Evolutionary conservation across 2,797 vertebrate species (phyloP), one percentile per base, ranked within the genome.

Genomic region (Molossus molossus): DNA sequence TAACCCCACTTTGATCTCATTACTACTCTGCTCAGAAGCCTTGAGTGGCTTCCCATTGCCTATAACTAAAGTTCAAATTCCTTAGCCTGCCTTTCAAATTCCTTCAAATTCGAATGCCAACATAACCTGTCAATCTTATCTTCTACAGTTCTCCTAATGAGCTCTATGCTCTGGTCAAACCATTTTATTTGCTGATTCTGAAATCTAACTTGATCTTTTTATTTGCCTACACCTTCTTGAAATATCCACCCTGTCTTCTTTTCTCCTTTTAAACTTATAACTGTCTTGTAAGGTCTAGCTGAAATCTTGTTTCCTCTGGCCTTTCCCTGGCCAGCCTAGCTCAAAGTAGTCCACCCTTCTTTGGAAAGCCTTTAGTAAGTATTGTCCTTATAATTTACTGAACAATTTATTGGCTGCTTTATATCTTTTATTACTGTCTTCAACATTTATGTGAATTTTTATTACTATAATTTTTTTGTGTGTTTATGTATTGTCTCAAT

Each of bases 51-150:
- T 93, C 53, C 15, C 17, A 73, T 5, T 67, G 53, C 58, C 27
- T 67, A n/a, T 53, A 79, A 76, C 58, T 67, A 67, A 91, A 62
- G 53, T 69, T 77, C 25, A 62, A 17, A 96, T 87, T 55, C 67
- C 60, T 81, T 89, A 92, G 37, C 53, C 27, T 89, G 27, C 27
- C 53, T 37, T 55, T 84, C 50, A 60, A 65, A 94, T 6, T 21
- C 75, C 50, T 93, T 76, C 58, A 67, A 45, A 57, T 69, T 62
- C 60, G 79, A 23, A 37, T 62, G n/a, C 17, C 75, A 33, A 27
- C 17, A 53, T 40, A 73, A 73, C 57, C 13, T 57, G 12, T 76
- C 58, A 69, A 5, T 84, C 65, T 27, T 48, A 48, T 21, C 58
- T 82, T 75, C 27, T 37, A 21, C 17, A 9, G 6, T 48, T 65